Evolutionary conservation across 2,888 invertebrate species (phyloP).

Genomic region (Oithona nana): DNA sequence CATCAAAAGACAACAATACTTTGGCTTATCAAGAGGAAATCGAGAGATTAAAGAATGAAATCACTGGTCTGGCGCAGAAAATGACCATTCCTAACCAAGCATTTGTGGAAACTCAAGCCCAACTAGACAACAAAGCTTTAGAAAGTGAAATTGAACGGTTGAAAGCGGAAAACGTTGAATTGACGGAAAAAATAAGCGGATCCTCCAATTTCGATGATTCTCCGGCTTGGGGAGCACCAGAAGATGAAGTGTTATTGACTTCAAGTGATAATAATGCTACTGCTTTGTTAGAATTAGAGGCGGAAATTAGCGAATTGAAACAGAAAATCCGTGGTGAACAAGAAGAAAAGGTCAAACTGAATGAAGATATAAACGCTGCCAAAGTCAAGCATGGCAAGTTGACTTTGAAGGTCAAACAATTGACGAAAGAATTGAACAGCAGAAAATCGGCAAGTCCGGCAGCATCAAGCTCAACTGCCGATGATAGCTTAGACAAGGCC

Average conservation of each 20-base stretch:
- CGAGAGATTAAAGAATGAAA: too few species aligned
- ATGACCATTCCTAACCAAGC: too few species aligned
- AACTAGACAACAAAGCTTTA: not conserved
- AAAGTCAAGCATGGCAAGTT: slow-evolving; percentile 40
- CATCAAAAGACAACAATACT: not conserved
- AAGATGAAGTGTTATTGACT: not conserved
- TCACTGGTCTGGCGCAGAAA: not conserved
- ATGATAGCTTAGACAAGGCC: not conserved
- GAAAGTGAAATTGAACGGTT: not conserved
- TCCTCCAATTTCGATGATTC: not conserved
- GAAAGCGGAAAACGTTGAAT: too few species aligned
- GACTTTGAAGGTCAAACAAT: slow-evolving; percentile 60
- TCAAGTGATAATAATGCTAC: not conserved
- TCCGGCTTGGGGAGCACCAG: not conserved
- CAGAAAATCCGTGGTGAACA: not conserved
- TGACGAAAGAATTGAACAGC: slow-evolving; percentile 36
- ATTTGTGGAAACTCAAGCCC: not conserved
- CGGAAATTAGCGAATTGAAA: slow-evolving; percentile 1
- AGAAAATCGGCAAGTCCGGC: not conserved
- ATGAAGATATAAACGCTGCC: not conserved
- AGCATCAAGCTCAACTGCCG: not conserved
- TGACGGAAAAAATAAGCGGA: too few species aligned
- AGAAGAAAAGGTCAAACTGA: not conserved
- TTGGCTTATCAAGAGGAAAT: not conserved
- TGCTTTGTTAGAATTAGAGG: not conserved